A percentile compares a stretch with the other conserved stretches of the same genome.
phyloP scores from a whole-genome alignment of 30 jellyfish, hydroid and myxozoan genomes.

The Nemopilema nomurai region DNA sequence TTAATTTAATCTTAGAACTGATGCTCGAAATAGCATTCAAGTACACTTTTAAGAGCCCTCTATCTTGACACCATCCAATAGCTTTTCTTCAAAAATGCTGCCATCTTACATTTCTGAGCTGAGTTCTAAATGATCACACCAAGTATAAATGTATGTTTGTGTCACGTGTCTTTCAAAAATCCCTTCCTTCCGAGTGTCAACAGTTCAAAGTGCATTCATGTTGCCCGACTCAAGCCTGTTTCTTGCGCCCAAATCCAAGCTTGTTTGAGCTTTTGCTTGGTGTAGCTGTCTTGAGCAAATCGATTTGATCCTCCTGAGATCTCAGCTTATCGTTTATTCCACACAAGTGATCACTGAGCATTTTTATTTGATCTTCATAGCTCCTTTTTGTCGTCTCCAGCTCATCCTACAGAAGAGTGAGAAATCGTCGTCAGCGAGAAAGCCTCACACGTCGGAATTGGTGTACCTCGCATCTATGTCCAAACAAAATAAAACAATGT shows the following conservation, averaged over 20 bases:
- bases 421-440: too few relatives aligned
- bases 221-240: slow-evolving; percentile 1
- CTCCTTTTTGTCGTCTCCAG: slow-evolving; percentile 92
- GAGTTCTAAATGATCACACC: too few relatives aligned
- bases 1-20: neutral
- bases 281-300: slow-evolving; percentile 56
- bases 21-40: neutral
- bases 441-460: neutral
- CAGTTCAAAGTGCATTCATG: neutral
- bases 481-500: too few relatives aligned
- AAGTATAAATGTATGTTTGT: too few relatives aligned
- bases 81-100: too few relatives aligned
- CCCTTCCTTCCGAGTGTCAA: too few relatives aligned
- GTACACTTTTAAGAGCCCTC: too few relatives aligned
- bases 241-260: slow-evolving; percentile 66
- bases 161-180: too few relatives aligned
- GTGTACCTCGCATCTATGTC: neutral
- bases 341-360: slow-evolving; percentile 93
- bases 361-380: slow-evolving; percentile 89
- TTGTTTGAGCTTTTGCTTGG: slow-evolving; percentile 27
- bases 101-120: too few relatives aligned
- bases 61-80: too few relatives aligned
- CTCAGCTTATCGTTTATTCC: slow-evolving; percentile 94
- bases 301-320: slow-evolving; percentile 85
- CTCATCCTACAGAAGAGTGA: slow-evolving; percentile 66